A percentile compares a stretch with the other conserved stretches of the same genome.
phyloP scores from a whole-genome alignment of 92 coral and sea anemone genomes.

The Palythoa heliodiscus region DNA sequence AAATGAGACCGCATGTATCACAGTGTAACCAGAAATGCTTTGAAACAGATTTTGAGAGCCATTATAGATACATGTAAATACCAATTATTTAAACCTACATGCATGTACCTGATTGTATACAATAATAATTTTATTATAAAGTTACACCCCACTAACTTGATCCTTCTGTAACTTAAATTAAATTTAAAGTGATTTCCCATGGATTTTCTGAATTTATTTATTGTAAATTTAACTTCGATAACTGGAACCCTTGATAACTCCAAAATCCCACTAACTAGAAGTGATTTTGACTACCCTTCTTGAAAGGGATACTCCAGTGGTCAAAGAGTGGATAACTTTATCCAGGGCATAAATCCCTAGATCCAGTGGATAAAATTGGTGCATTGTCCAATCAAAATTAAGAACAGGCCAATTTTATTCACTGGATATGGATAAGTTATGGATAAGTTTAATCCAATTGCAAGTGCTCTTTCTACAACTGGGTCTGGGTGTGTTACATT shows the following conservation, averaged over 20 bases:
- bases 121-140: background rate
- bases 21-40: too few relatives aligned
- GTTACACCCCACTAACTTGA: background rate
- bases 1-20: too few relatives aligned
- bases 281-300: constrained; percentile 9
- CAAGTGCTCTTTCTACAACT: constrained; percentile 31
- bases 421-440: constrained; percentile 14
- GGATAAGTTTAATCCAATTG: constrained; percentile 1
- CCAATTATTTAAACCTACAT: background rate
- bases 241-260: constrained; percentile 10
- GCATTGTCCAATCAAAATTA: constrained; percentile 27
- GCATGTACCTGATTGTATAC: background rate
- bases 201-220: constrained; percentile 8
- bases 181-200: constrained; percentile 17
- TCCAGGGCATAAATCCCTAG: constrained; percentile 27
- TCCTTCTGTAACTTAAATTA: background rate
- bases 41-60: too few relatives aligned
- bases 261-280: background rate
- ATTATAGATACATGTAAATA: too few relatives aligned
- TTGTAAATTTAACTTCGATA: constrained; percentile 1
- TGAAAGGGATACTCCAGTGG: constrained; percentile 11
- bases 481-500: constrained; percentile 34
- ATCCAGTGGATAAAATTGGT: constrained; percentile 25
- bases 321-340: constrained; percentile 21
- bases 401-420: constrained; percentile 24